phyloP scores from a whole-genome alignment of 2,113 vertebrate species.

The Aepyceros melampus region DNA sequence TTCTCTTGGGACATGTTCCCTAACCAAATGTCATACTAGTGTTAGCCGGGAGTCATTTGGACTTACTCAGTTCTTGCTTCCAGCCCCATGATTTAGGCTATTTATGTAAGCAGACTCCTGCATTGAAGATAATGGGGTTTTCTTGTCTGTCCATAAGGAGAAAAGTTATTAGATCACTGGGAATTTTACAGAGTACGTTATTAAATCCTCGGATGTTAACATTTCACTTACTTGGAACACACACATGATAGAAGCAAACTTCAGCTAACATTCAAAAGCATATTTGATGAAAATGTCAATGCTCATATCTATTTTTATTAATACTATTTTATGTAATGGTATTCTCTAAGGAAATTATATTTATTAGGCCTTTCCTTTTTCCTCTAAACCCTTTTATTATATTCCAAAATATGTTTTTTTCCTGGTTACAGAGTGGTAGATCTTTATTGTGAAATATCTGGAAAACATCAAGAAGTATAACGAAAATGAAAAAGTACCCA shows the following conservation, averaged over 20 bases:
- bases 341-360: constrained; percentile 5
- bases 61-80: constrained; percentile 28
- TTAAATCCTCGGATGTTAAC: constrained; percentile 14
- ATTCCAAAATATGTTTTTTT: not conserved
- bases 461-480: not conserved
- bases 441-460: not conserved
- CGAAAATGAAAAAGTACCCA: not conserved
- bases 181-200: constrained; percentile 24
- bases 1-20: constrained; percentile 54
- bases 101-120: constrained; percentile 24
- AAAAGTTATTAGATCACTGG: constrained; percentile 26
- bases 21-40: constrained; percentile 50
- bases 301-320: constrained; percentile 31
- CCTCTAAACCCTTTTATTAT: not conserved
- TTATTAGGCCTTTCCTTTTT: not conserved
- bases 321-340: not conserved
- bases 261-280: not conserved
- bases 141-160: not conserved
- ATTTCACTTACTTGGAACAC: constrained; percentile 21
- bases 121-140: constrained; percentile 17
- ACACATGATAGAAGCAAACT: not conserved
- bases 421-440: not conserved
- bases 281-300: constrained; percentile 26
- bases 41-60: constrained; percentile 46
- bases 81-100: constrained; percentile 2